Evolutionary conservation across 2,797 vertebrate genomes (phyloP).

Genomic region (Lutjanus campechanus): DNA sequence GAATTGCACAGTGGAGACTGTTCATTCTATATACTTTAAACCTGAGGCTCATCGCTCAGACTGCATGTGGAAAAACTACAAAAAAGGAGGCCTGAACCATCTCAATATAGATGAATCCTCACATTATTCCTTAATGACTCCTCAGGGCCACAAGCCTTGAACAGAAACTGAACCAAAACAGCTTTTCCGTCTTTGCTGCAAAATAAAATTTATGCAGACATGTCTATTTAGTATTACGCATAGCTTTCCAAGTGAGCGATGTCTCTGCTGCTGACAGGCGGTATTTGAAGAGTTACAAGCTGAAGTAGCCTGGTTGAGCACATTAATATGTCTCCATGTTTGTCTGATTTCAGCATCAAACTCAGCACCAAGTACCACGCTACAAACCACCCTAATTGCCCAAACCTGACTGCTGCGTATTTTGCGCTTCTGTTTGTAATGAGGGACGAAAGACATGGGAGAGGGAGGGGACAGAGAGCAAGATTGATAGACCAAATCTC

Average conservation of each 20-base stretch:
- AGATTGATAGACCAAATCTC: conserved; percentile 25
- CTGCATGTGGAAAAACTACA: conserved; percentile 36
- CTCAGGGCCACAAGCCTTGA: conserved; percentile 27
- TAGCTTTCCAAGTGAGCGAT: conserved; percentile 6
- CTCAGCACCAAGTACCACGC: conserved; percentile 22
- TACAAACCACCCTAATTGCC: conserved; percentile 50
- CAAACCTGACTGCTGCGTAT: conserved; percentile 31
- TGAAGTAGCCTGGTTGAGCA: conserved; percentile 34
- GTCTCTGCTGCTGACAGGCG: conserved; percentile 26
- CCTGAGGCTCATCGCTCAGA: conserved; percentile 42
- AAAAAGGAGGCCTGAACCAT: conserved; percentile 30
- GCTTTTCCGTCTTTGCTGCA: conserved; percentile 19
- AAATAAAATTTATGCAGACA: conserved; percentile 43
- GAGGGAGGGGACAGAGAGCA: conserved; percentile 9
- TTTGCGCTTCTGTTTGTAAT: not conserved
- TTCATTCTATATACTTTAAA: conserved; percentile 41
- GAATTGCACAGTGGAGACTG: conserved; percentile 17
- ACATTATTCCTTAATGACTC: conserved; percentile 55
- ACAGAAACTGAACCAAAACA: conserved; percentile 33
- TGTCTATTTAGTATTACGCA: conserved; percentile 36
- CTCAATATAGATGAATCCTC: conserved; percentile 35
- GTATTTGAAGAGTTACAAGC: conserved; percentile 44
- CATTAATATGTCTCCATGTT: conserved; percentile 34
- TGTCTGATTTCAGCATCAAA: conserved; percentile 34
- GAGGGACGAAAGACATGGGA: conserved; percentile 15